Base-by-base conservation (phyloP, 2,113 vertebrate species). In the Pica pica region DNA sequence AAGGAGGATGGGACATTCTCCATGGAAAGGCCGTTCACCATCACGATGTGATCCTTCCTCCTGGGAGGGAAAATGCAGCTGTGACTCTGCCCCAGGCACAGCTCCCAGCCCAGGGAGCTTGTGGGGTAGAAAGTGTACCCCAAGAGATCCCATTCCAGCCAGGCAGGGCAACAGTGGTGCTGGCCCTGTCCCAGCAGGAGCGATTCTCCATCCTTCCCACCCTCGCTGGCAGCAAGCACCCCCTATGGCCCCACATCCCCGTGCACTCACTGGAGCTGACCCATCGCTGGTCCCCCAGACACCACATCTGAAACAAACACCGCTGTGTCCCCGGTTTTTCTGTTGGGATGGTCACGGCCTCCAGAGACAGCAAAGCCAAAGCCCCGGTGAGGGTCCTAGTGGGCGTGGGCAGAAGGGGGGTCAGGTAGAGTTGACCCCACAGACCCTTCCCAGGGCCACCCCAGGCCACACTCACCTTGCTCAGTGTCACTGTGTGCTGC, bases 11-110 rank as follows among this genome's bases (percentile, higher is more conserved):
- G 94, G 71, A 98, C 98, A 0, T 98, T 99, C 28, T 99, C 99
- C 99, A 99, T 98, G 18, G 99, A 98, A 57, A 98, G 97, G 13
- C 99, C 99, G 0, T 99, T 99, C 76, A 99, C 99, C 99, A 99
- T 99, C 86, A 99, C 99, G 0, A 99, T 98, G 22, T 98, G 98
- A 96, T 99, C 99, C 79, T 98, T 98, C 44, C 70, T 98, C 97
- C 99, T 99, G 97, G 26, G 53, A 76, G 27, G 42, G 75, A 76
- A 87, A 78, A 33, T 0, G 2, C 39, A 8, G 53, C 49, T 3
- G 7, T 76, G 41, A 53, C 18, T 63, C 55, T 82, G 63, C 24
- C 49, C 42, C 11, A 9, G 39, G 9, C 3, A 2, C 41, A 89
- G 41, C 17, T 39, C 50, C 56, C 44, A 63, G 53, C 52, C 1